Base-by-base conservation (phyloP, 2,888 invertebrate species). In the Steinernema carpocapsae region DNA sequence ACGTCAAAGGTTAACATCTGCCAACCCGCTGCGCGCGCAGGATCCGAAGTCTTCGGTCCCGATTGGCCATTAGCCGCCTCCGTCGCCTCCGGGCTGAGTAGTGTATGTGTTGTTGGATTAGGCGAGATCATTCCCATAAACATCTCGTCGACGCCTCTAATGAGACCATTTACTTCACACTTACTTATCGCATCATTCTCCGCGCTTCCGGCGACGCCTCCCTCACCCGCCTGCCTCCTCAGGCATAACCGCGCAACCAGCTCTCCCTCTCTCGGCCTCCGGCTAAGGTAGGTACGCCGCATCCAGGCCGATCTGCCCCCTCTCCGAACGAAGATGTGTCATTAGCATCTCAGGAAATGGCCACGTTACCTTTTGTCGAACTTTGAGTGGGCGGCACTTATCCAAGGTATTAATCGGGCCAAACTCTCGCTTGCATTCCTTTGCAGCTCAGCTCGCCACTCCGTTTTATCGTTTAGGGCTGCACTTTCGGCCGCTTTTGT, bases 41-140 rank as follows among this genome's bases (percentile, higher is more conserved):
- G 48, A 19, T n/a, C 14, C 48, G 48, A 48, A 48, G 48, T 48
- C 48, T 48, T 48, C 19, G 48, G n/a, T 4, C 6, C 37, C 48
- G 48, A 48, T 48, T 48, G 48, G 48, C 48, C 48, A 56, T 19
- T 56, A 56, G 24, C 56, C 24, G 56, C 56, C 56, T 48, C 6
- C 48, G 7, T 37, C 48, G 6, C 4, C 17, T 48, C 48, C 14
- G n/a, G 4, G 19, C 56, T n/a, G 64, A 64, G 32, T 7, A 48
- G 48, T 48, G 48, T 48, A 19, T 48, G 64, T 32, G 64, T 64
- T 32, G 64, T 64, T 32, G 64, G 64, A 64, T 64, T 64, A 64
- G 64, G 64, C 64, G 64, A 64, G 64, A 64, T 64, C 64, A 64
- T 64, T 64, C 64, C 64, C 64, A 64, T 64, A 64, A 64, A 64